Percentiles rank a stretch among this genome's conserved stretches.
Evolutionary conservation across 2,797 vertebrate genomes (phyloP).

Genomic region (Acropternis orthonyx): DNA sequence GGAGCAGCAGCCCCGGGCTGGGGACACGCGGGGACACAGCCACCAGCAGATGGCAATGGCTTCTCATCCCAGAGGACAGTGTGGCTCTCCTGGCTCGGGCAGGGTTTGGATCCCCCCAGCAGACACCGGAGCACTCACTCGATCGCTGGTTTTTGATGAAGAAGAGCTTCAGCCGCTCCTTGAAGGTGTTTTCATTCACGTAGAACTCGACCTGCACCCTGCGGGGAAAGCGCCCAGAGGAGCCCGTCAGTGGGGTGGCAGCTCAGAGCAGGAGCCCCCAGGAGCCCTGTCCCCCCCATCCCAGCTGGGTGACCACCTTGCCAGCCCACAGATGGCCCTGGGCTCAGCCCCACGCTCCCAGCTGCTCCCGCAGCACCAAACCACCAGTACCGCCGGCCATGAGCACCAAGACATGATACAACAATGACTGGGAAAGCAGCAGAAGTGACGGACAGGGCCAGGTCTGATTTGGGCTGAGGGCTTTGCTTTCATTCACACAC

Average conservation of each 20-base stretch:
- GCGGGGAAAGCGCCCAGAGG: background rate
- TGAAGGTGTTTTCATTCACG: constrained; percentile 97
- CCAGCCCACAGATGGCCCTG: rapidly evolving
- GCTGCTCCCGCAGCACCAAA: background rate
- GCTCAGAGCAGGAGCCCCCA: background rate
- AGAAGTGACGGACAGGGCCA: rapidly evolving
- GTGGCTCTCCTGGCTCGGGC: background rate
- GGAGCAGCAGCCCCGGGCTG: background rate
- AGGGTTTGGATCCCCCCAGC: background rate
- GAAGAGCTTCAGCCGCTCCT: constrained; percentile 95
- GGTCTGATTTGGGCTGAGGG: background rate
- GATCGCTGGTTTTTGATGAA: constrained; percentile 99
- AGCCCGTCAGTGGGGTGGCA: rapidly evolving
- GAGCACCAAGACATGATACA: background rate
- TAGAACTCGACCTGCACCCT: constrained; percentile 98
- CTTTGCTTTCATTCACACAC: background rate
- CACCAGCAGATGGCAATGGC: constrained; percentile 37
- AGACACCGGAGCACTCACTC: constrained; percentile 69
- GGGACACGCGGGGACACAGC: background rate
- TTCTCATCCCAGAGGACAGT: rapidly evolving
- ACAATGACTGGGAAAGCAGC: background rate
- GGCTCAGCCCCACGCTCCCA: background rate
- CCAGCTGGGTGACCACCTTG: background rate
- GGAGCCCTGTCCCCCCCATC: background rate
- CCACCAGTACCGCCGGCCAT: rapidly evolving